These are phyloP conservation scores for Phalanger gymnotis DNA, from an alignment of 2,797 vertebrate genomes.

Conservation along the genomic window DNA sequence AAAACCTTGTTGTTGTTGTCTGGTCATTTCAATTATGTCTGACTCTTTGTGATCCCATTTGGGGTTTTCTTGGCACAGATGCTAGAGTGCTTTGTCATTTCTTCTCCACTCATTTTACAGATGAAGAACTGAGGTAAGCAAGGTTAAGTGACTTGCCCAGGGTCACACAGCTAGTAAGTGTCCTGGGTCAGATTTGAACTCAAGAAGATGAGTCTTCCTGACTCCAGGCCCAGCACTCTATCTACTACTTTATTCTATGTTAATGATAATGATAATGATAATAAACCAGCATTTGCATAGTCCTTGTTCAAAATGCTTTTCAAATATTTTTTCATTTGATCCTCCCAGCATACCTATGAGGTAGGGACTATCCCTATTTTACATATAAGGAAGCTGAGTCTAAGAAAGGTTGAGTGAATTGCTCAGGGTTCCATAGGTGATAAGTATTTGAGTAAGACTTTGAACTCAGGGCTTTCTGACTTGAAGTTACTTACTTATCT, in stretches of 20 bases:
- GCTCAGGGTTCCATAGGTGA: not conserved
- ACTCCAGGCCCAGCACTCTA: not conserved
- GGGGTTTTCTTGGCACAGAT: not conserved
- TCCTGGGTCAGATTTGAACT: not conserved
- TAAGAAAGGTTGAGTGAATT: not conserved
- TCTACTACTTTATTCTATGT: not conserved
- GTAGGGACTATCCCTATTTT: not conserved
- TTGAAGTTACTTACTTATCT: not conserved
- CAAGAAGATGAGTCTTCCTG: not conserved
- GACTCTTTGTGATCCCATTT: not conserved
- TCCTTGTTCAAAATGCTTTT: not conserved
- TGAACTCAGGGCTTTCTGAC: not conserved
- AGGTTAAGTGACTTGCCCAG: not conserved
- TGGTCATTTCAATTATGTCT: not conserved
- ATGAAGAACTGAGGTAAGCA: not conserved
- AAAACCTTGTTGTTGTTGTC: not conserved
- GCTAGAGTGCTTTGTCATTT: not conserved
- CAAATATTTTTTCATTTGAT: not conserved
- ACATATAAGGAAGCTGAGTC: not conserved
- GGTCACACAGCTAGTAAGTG: not conserved
- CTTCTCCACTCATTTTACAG: not conserved
- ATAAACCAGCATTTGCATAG: not conserved
- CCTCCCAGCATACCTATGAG: not conserved
- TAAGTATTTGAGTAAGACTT: not conserved
- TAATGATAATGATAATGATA: no score